Percentiles rank a stretch among this genome's conserved stretches.
Evolutionary conservation across 1,140 invertebrate species (phyloP).

Genomic region (Hyles euphorbiae): DNA sequence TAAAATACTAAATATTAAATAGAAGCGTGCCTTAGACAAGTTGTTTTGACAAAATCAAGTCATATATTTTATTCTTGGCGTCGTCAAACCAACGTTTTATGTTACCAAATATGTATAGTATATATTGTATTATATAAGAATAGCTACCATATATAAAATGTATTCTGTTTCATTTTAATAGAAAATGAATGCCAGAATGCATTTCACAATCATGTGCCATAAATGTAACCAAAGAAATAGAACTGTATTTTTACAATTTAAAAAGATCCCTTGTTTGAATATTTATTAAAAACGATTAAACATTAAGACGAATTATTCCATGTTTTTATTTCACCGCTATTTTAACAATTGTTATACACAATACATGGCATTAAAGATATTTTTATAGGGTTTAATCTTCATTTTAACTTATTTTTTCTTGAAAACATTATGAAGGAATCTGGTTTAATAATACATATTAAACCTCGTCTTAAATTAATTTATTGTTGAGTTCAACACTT

Average conservation of each 20-base stretch:
- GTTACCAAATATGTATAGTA: conserved; percentile 23
- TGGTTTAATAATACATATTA: too few relatives aligned
- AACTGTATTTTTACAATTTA: conserved; percentile 23
- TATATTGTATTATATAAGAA: conserved; percentile 5
- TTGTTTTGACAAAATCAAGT: not conserved
- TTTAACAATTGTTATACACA: not conserved
- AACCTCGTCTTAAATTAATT: too few relatives aligned
- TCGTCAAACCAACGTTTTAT: not conserved
- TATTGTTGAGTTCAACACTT: too few relatives aligned
- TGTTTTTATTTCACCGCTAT: conserved; percentile 8
- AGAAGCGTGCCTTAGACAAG: not conserved
- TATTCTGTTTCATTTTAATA: conserved; percentile 23
- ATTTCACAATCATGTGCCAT: conserved; percentile 23
- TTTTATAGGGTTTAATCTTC: too few relatives aligned
- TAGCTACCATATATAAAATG: conserved; percentile 6
- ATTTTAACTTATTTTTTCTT: too few relatives aligned
- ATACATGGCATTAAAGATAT: not conserved
- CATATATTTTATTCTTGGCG: conserved; percentile 5
- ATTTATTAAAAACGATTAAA: conserved; percentile 44
- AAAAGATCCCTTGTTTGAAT: conserved; percentile 34
- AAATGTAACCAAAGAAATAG: conserved; percentile 47
- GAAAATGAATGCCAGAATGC: conserved; percentile 24
- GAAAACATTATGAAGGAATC: too few relatives aligned
- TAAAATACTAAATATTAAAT: not conserved
- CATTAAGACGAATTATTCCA: not conserved